Percentiles rank a stretch among this genome's conserved stretches.
Evolutionary conservation across 2,888 invertebrate species (phyloP).

Genomic region (Cryptophagus acutangulus): DNA sequence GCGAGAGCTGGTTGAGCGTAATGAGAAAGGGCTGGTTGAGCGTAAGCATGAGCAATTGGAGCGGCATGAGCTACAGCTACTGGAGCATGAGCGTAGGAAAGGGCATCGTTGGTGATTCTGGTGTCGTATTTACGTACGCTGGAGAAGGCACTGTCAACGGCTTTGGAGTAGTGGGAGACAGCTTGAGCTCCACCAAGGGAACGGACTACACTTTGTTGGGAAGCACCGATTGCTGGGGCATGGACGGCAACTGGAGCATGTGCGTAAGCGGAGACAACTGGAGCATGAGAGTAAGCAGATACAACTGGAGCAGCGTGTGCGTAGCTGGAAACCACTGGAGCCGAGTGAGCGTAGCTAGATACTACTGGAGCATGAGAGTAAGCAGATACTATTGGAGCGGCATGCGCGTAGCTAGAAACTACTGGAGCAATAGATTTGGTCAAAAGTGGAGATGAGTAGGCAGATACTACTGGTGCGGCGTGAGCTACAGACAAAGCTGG

Average conservation of each 20-base stretch:
- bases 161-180: conserved; percentile 52
- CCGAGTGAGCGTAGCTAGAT: conserved; percentile 34
- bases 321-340: conserved; percentile 42
- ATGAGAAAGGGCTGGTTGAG: conserved; percentile 29
- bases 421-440: too few species aligned
- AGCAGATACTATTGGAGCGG: too few species aligned
- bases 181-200: conserved; percentile 54
- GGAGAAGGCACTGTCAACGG: conserved; percentile 55
- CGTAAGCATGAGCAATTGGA: conserved; percentile 32
- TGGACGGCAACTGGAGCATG: conserved; percentile 33
- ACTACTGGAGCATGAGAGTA: conserved; percentile 29
- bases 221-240: conserved; percentile 50
- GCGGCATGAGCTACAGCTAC: conserved; percentile 43
- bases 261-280: conserved; percentile 20
- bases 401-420: too few species aligned
- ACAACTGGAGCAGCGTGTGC: conserved; percentile 33
- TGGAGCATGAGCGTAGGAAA: conserved; percentile 48
- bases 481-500: conserved; percentile 23
- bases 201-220: conserved; percentile 55
- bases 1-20: conserved; percentile 25
- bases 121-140: conserved; percentile 55
- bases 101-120: conserved; percentile 52
- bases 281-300: conserved; percentile 32
- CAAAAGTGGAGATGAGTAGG: conserved; percentile 16
- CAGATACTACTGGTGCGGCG: conserved; percentile 28